Evolutionary conservation across 2,113 vertebrate genomes (phyloP).

Genomic region (Vidua macroura): DNA sequence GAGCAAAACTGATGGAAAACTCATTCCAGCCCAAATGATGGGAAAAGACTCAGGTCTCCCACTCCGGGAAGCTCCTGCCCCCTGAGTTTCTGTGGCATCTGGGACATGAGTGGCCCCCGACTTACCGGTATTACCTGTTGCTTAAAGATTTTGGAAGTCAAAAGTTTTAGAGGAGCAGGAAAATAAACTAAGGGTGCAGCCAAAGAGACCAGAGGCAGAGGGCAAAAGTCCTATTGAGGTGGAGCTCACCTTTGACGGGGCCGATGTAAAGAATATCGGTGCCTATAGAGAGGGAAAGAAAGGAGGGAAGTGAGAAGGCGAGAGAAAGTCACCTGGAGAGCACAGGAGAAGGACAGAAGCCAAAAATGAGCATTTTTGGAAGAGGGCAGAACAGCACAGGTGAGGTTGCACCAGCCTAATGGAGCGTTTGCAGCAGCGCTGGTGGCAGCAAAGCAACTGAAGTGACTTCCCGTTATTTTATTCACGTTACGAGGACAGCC

Average conservation of each 20-base stretch:
- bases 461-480: background rate
- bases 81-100: background rate
- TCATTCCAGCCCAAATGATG: slow-evolving; percentile 27
- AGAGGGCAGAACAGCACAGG: background rate
- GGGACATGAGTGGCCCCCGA: background rate
- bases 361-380: background rate
- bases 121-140: slow-evolving; percentile 37
- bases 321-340: slow-evolving; percentile 70
- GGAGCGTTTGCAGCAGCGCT: background rate
- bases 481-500: background rate
- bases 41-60: background rate
- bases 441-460: slow-evolving; percentile 25
- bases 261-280: slow-evolving; percentile 99
- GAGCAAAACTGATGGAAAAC: slow-evolving; percentile 30
- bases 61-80: background rate
- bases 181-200: slow-evolving; percentile 58
- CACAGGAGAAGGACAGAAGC: slow-evolving; percentile 42
- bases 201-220: slow-evolving; percentile 65
- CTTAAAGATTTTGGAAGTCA: slow-evolving; percentile 41
- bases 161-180: slow-evolving; percentile 65
- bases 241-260: slow-evolving; percentile 98
- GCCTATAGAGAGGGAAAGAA: slow-evolving; percentile 87
- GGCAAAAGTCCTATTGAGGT: slow-evolving; percentile 61
- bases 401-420: background rate
- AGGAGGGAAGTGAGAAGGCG: slow-evolving; percentile 75